These are phyloP conservation scores for Palythoa grandis DNA, from an alignment of 92 coral and sea anemone species.

Conservation along the genomic window DNA sequence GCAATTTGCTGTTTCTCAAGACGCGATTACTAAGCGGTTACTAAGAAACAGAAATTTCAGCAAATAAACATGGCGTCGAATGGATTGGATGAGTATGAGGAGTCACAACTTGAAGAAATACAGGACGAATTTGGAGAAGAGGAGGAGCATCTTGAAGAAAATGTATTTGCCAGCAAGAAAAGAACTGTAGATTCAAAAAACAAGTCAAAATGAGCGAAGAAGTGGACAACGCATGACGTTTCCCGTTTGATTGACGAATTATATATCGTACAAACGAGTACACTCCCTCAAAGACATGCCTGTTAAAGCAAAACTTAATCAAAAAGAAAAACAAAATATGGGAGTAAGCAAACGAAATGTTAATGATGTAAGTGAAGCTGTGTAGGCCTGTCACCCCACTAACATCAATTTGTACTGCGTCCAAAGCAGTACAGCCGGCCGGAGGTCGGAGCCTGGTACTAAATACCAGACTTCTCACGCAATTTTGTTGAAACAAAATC, in stretches of 20 bases:
- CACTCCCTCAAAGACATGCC: too few species aligned
- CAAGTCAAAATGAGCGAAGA: background rate
- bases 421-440: too few species aligned
- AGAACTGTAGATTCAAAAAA: background rate
- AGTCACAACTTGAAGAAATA: constrained; percentile 7
- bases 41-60: constrained; percentile 8
- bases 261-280: too few species aligned
- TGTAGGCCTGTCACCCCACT: constrained; percentile 9
- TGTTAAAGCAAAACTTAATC: too few species aligned
- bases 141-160: background rate
- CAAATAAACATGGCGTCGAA: background rate
- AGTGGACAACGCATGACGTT: constrained; percentile 9
- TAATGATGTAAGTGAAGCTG: too few species aligned
- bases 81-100: constrained; percentile 8
- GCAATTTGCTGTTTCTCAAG: constrained; percentile 9
- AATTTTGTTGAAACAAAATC: too few species aligned
- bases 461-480: too few species aligned
- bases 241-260: constrained; percentile 14
- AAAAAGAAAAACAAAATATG: constrained; percentile 28
- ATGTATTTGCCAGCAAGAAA: background rate
- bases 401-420: constrained; percentile 32
- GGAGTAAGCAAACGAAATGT: constrained; percentile 35
- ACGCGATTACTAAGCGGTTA: constrained; percentile 18
- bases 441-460: too few species aligned
- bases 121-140: constrained; percentile 6